Percentiles rank a stretch among this genome's conserved stretches.
Evolutionary conservation across 2,797 vertebrate species (phyloP).

Genomic region (Hoplostethus mediterraneus): DNA sequence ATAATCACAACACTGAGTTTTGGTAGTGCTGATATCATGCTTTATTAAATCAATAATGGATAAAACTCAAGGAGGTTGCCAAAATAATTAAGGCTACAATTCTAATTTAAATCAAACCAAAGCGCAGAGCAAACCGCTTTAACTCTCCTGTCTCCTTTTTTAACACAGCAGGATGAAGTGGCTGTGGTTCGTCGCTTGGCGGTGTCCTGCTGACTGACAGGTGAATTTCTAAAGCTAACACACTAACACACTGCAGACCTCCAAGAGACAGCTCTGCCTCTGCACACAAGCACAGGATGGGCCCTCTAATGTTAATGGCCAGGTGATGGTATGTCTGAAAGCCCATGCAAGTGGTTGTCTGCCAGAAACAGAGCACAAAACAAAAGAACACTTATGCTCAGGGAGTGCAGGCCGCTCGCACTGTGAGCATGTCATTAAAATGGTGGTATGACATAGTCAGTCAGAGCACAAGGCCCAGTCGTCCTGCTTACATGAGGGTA

Average conservation of each 20-base stretch:
- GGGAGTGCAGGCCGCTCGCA: slow-evolving; percentile 95
- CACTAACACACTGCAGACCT: slow-evolving; percentile 90
- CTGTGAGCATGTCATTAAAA: slow-evolving; percentile 87
- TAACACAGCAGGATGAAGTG: slow-evolving; percentile 80
- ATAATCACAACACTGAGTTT: neutral
- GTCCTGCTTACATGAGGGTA: slow-evolving; percentile 95
- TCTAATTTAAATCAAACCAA: slow-evolving; percentile 88
- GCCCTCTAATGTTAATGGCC: slow-evolving; percentile 84
- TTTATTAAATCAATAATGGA: slow-evolving; percentile 95
- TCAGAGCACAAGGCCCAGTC: slow-evolving; percentile 88
- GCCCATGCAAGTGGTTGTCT: slow-evolving; percentile 83
- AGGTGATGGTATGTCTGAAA: slow-evolving; percentile 90
- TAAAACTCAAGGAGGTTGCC: slow-evolving; percentile 93
- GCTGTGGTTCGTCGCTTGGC: slow-evolving; percentile 81
- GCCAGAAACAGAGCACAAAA: slow-evolving; percentile 89
- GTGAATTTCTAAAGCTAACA: slow-evolving; percentile 90
- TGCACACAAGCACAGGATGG: slow-evolving; percentile 86
- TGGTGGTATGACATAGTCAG: slow-evolving; percentile 88
- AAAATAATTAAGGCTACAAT: slow-evolving; percentile 86
- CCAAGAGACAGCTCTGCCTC: slow-evolving; percentile 90
- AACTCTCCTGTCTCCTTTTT: slow-evolving; percentile 24
- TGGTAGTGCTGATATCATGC: slow-evolving; percentile 95
- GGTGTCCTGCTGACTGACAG: slow-evolving; percentile 68
- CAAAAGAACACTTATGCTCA: slow-evolving; percentile 83
- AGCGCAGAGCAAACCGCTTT: slow-evolving; percentile 73